phyloP scores from a whole-genome alignment of 2,888 invertebrate genomes.

The Stenodema calcarata region DNA sequence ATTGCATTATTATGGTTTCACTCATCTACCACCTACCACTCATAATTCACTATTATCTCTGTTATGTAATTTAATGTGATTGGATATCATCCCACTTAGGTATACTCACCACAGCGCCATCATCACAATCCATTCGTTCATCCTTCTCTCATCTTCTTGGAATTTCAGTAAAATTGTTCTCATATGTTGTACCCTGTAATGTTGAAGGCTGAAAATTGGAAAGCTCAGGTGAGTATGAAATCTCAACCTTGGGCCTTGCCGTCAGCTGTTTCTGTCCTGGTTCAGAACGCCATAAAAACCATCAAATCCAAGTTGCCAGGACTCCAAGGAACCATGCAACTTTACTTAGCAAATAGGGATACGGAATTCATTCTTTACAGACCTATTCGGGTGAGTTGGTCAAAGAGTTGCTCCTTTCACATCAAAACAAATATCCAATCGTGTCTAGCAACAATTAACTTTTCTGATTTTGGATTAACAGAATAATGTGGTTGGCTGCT shows the following conservation, averaged over 20 bases:
- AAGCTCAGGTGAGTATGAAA: slow-evolving; percentile 59
- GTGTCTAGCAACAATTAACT: background rate
- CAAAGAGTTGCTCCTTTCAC: background rate
- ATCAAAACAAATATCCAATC: background rate
- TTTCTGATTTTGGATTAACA: slow-evolving; percentile 61
- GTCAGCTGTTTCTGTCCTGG: slow-evolving; percentile 73
- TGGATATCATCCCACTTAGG: no score
- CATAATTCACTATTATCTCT: no score
- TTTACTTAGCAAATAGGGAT: slow-evolving; percentile 94
- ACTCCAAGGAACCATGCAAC: slow-evolving; percentile 87
- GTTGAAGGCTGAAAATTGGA: slow-evolving; percentile 52
- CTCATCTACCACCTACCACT: no score
- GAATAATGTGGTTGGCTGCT: slow-evolving; percentile 88
- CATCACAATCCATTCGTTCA: no score
- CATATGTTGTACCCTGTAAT: background rate
- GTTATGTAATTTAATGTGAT: no score
- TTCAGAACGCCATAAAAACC: slow-evolving; percentile 78
- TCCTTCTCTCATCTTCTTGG: no score
- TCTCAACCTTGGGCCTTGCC: slow-evolving; percentile 73
- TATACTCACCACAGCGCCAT: no score
- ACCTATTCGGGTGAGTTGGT: slow-evolving; percentile 78
- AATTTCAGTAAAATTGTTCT: no score
- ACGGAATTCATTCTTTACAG: slow-evolving; percentile 96
- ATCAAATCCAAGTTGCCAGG: slow-evolving; percentile 81
- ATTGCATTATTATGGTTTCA: no score